Percentiles rank a stretch among this genome's conserved stretches.
Conservation (phyloP, 2,888 invertebrate genomes). For the Phanerotoma sp. region DNA sequence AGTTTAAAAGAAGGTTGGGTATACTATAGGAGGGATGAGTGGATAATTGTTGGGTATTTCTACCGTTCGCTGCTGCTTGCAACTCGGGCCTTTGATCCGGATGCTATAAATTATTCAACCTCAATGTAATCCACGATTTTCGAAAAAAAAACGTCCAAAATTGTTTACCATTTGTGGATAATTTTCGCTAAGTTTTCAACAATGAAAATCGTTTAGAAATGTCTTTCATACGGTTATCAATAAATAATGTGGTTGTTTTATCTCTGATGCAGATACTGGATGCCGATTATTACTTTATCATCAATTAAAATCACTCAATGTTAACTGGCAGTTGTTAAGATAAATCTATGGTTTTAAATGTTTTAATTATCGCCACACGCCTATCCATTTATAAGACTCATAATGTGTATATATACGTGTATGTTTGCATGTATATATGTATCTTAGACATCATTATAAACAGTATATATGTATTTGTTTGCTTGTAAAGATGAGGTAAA, state of each 20-base stretch:
- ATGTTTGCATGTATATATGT: too few species aligned
- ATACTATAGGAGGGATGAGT: conserved; percentile 28
- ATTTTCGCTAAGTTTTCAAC: neutral
- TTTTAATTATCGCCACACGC: conserved; percentile 5
- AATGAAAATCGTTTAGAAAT: neutral
- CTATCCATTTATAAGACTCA: neutral
- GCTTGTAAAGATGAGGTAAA: conserved; percentile 5
- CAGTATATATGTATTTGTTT: neutral
- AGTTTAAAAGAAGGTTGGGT: neutral
- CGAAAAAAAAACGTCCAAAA: neutral
- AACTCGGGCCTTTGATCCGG: conserved; percentile 12
- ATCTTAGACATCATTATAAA: neutral
- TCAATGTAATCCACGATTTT: neutral
- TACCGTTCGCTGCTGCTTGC: conserved; percentile 9
- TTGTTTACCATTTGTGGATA: neutral
- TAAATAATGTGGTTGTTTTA: neutral
- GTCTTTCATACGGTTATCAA: neutral
- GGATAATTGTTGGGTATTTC: conserved; percentile 36
- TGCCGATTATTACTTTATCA: conserved; percentile 1
- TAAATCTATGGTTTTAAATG: conserved; percentile 3
- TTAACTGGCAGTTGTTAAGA: conserved; percentile 8
- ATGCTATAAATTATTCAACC: conserved; percentile 13
- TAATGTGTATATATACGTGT: neutral
- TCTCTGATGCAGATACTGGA: neutral
- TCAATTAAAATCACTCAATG: conserved; percentile 14